Evolutionary conservation across 2,797 vertebrate genomes (phyloP).

Genomic region (Avahi laniger): DNA sequence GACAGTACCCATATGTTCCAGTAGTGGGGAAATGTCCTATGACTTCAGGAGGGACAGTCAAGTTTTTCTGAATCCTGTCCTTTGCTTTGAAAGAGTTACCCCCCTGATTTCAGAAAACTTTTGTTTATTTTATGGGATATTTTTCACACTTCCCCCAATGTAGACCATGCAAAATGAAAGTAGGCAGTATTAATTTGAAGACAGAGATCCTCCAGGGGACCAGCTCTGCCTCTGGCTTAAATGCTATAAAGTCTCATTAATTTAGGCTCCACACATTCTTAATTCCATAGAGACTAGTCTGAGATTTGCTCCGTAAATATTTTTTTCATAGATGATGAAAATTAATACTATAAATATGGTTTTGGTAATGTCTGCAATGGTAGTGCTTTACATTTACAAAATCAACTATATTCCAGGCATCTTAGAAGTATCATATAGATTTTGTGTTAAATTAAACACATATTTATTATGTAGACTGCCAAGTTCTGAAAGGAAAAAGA

Average conservation of each 20-base stretch:
- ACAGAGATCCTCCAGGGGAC: neutral
- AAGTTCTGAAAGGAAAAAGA: neutral
- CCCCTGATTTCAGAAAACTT: neutral
- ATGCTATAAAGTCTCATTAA: neutral
- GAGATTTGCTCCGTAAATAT: neutral
- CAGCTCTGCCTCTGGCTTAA: neutral
- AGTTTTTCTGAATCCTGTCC: neutral
- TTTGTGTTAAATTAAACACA: conserved; percentile 22
- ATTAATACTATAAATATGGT: conserved; percentile 24
- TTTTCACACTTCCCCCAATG: neutral
- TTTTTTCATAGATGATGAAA: neutral
- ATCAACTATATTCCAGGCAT: neutral
- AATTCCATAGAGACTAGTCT: neutral
- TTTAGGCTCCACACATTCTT: neutral
- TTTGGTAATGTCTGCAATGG: neutral
- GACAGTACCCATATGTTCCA: too few relatives aligned
- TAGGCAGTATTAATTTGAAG: neutral
- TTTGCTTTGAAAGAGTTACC: conserved; percentile 24
- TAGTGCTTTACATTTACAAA: neutral
- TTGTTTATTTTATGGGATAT: neutral
- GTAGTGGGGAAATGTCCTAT: neutral
- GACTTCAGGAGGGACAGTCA: neutral
- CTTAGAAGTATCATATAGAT: neutral
- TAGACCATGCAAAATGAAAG: neutral
- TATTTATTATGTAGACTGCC: neutral